phyloP scores from a whole-genome alignment of 2,113 vertebrate species.

The Mastomys coucha region DNA sequence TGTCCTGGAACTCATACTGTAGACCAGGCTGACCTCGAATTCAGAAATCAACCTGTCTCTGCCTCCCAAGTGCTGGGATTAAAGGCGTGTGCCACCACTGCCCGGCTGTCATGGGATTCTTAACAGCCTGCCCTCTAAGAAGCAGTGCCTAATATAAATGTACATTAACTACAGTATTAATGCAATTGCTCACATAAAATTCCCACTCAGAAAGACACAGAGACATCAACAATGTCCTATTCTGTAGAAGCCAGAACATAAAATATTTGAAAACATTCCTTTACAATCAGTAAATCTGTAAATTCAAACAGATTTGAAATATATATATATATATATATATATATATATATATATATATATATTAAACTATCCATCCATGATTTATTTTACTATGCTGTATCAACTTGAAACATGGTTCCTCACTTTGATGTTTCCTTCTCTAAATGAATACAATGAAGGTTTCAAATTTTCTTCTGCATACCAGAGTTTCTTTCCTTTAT shows the following conservation, averaged over 20 bases:
- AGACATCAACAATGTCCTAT: neutral
- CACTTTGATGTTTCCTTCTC: neutral
- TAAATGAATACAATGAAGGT: neutral
- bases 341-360: neutral
- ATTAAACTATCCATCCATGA: neutral
- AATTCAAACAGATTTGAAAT: neutral
- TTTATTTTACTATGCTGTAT: neutral
- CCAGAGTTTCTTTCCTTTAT: neutral
- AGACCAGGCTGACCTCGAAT: too few relatives aligned
- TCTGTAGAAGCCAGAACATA: neutral
- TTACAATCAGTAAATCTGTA: neutral
- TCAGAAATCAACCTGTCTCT: too few relatives aligned
- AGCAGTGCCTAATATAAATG: neutral
- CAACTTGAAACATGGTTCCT: neutral
- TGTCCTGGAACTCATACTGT: too few relatives aligned
- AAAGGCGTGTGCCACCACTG: too few relatives aligned
- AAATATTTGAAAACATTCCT: conserved; percentile 2
- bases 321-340: neutral
- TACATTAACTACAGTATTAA: neutral
- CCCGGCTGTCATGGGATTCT: conserved; percentile 15
- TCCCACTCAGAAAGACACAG: neutral
- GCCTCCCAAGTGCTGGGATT: too few relatives aligned
- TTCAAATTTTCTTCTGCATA: neutral
- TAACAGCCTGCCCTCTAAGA: neutral
- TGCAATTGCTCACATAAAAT: conserved; percentile 7